These are phyloP conservation scores for Colostygia pectinataria DNA, from an alignment of 2,888 invertebrate genomes.

Conservation along the genomic window DNA sequence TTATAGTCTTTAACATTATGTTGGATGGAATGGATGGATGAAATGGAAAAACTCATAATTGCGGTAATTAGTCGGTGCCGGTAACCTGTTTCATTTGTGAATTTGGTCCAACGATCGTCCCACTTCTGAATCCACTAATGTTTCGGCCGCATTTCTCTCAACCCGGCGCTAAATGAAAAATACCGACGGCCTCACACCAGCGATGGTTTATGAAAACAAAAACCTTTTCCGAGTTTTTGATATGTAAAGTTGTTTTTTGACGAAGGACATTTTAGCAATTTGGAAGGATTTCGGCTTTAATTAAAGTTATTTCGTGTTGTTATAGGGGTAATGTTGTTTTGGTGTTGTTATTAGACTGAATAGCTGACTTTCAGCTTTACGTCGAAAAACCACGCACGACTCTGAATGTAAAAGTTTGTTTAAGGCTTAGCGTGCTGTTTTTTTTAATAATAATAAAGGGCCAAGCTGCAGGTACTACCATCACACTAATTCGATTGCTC, in stretches of 20 bases:
- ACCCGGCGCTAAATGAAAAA: conserved; percentile 39
- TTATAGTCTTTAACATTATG: no score
- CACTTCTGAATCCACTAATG: conserved; percentile 38
- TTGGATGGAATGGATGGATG: no score
- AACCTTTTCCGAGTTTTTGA: conserved; percentile 34
- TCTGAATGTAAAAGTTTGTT: no score
- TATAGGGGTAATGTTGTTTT: conserved; percentile 5
- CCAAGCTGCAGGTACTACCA: no score
- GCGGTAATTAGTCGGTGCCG: neutral
- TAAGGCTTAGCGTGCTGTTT: no score
- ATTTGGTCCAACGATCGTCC: conserved; percentile 27
- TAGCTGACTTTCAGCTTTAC: no score
- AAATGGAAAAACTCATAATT: no score
- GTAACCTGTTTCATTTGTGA: neutral
- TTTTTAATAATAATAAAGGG: no score
- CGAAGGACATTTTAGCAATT: conserved; percentile 28
- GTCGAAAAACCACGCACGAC: no score
- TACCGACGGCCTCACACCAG: conserved; percentile 32
- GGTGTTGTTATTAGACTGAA: neutral
- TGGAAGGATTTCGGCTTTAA: conserved; percentile 33
- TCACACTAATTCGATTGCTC: no score
- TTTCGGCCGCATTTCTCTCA: conserved; percentile 32
- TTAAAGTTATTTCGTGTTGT: conserved; percentile 35
- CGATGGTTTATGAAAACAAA: conserved; percentile 39
- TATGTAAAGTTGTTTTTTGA: conserved; percentile 36